Conservation (phyloP, 2,888 invertebrate genomes). For the Panorpa germanica region DNA sequence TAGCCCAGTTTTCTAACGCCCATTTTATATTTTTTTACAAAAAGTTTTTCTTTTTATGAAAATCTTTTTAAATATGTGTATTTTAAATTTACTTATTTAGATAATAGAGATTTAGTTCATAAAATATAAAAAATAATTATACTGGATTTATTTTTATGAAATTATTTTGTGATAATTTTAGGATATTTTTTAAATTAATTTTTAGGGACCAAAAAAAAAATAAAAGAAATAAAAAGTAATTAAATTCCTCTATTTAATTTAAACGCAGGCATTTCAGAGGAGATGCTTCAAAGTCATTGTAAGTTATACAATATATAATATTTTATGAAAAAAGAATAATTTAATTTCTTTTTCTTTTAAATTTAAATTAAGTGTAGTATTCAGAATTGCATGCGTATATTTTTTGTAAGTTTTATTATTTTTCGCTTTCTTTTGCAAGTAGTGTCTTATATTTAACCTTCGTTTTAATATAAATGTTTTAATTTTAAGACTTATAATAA, state of each 20-base stretch:
- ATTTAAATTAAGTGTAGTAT: constrained; percentile 26
- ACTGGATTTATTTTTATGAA: no score
- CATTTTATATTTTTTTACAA: no score
- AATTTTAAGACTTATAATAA: constrained; percentile 19
- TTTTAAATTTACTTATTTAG: no score
- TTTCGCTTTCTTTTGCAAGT: constrained; percentile 9
- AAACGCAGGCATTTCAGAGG: no score
- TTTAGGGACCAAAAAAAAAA: no score
- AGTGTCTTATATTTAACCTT: constrained; percentile 13
- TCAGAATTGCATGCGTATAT: constrained; percentile 27
- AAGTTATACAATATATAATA: constrained; percentile 6
- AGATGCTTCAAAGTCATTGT: constrained; percentile 11
- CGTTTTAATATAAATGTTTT: constrained; percentile 20
- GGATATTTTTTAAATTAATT: no score
- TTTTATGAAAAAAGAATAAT: constrained; percentile 17
- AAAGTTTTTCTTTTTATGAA: no score
- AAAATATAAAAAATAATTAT: no score
- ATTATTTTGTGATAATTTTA: no score
- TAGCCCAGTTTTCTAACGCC: no score
- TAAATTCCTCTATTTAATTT: constrained; percentile 11
- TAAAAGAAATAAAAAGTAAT: constrained; percentile 8
- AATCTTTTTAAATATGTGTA: no score
- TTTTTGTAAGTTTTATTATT: constrained; percentile 9
- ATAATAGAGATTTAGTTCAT: no score
- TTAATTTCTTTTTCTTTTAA: constrained; percentile 16